phyloP scores from a whole-genome alignment of 2,113 vertebrate genomes.

The Halcyon malimbica region DNA sequence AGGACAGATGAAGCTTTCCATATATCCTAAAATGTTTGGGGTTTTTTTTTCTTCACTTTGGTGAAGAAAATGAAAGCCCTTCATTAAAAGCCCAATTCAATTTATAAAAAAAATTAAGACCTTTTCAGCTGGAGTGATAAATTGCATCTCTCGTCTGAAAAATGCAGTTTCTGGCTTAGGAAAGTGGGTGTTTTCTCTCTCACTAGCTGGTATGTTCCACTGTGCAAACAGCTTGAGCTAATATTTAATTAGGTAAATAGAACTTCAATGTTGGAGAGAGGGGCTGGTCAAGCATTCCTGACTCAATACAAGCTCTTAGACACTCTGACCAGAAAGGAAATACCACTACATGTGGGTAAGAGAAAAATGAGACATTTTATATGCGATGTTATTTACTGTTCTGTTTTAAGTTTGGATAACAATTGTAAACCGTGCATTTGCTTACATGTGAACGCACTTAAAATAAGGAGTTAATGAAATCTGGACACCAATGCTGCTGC shows the following conservation, averaged over 20 bases:
- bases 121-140: background rate
- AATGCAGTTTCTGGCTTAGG: background rate
- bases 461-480: background rate
- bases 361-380: background rate
- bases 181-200: fast-evolving
- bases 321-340: conserved; percentile 1
- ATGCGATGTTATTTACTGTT: background rate
- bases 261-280: background rate
- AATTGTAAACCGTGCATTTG: background rate
- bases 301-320: background rate
- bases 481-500: background rate
- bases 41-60: background rate
- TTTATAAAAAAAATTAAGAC: too few species aligned
- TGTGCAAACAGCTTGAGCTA: background rate
- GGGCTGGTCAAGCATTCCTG: background rate
- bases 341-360: background rate
- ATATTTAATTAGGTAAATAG: background rate
- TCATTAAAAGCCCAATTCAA: background rate
- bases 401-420: background rate
- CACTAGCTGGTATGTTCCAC: background rate
- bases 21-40: background rate
- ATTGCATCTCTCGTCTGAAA: background rate
- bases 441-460: background rate
- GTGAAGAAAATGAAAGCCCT: background rate
- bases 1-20: background rate